A percentile compares a stretch with the other conserved stretches of the same genome.
Evolutionary conservation across 2,888 invertebrate species (phyloP).

Genomic region (Linyphia triangularis): DNA sequence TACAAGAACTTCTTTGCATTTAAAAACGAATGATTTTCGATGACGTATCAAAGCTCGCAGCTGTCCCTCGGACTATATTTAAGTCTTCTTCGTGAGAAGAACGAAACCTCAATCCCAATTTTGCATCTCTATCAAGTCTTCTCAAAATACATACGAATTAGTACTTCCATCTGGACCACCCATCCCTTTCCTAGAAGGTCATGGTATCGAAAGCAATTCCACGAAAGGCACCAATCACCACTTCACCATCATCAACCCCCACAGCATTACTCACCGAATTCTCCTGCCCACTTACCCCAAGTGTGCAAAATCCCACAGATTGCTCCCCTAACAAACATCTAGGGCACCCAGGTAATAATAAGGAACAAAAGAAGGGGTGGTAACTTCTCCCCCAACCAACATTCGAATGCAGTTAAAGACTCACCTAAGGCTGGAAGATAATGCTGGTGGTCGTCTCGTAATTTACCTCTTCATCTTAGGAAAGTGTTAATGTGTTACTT

Average conservation of each 20-base stretch:
- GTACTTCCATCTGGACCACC: background rate
- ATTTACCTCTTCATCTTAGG: too few relatives aligned
- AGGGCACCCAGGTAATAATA: constrained; percentile 30
- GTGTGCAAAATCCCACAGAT: constrained; percentile 14
- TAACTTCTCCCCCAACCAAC: background rate
- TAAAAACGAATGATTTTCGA: too few relatives aligned
- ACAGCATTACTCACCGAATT: constrained; percentile 54
- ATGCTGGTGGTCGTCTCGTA: too few relatives aligned
- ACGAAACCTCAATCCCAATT: background rate
- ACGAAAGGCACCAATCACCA: background rate
- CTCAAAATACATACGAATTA: constrained; percentile 3
- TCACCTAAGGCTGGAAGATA: too few relatives aligned
- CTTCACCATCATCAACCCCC: background rate
- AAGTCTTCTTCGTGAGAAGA: too few relatives aligned
- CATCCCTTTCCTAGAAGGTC: background rate
- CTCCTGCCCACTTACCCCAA: constrained; percentile 14
- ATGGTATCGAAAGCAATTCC: constrained; percentile 14
- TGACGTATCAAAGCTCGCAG: too few relatives aligned
- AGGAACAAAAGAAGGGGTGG: constrained; percentile 22
- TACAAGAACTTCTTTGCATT: too few relatives aligned
- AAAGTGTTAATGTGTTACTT: too few relatives aligned
- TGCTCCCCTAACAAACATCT: background rate
- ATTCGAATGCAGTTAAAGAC: constrained; percentile 29
- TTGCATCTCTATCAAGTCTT: background rate
- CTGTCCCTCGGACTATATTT: too few relatives aligned